Base-by-base conservation (phyloP, 2,797 vertebrate species). In the Arremon aurantiirostris region DNA sequence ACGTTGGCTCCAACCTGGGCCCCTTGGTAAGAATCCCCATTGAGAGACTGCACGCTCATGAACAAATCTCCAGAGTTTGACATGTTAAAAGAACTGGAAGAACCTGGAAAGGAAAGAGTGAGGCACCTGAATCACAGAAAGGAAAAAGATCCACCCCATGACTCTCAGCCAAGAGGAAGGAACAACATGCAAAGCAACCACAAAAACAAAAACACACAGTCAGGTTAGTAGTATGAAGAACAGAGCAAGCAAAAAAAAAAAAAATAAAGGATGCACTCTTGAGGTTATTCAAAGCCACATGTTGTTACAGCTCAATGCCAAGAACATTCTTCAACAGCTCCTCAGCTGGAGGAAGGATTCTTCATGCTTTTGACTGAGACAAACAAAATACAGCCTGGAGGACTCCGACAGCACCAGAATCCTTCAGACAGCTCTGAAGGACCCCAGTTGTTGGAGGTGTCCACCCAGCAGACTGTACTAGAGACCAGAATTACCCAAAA, bases 61-160 rank as follows among this genome's bases (percentile, higher is more conserved):
- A 99, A 99, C 98, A 99, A 99, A 98, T 99, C 99, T 98, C 99
- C 99, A 98, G 99, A 99, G 98, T 99, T 99, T 98, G 99, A 99
- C 99, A 99, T 99, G 98, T 99, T 99, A 99, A 99, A 99, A 99
- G 99, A 99, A 98, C 98, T 99, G 98, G 98, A 99, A 98, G 99
- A 99, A 99, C 99, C 99, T 99, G 98, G 98, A 98, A 99, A 99
- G 98, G 98, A 99, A 98, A 99, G 98, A 99, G 98, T 96, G 98
- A 98, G 97, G 98, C 97, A 98, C 98, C 98, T 98, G 98, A 98
- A 98, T 98, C 98, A 98, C 91, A 98, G 98, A 98, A 97, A 98
- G 97, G 98, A 98, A 98, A 97, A 98, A 97, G 97, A 96, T 97
- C 98, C 97, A 98, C 98, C 98, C 98, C 96, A 97, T 97, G 96